Evolutionary conservation across 1,140 invertebrate genomes (phyloP), one percentile per base, ranked within the genome.

Genomic region (Augochlora pura): DNA sequence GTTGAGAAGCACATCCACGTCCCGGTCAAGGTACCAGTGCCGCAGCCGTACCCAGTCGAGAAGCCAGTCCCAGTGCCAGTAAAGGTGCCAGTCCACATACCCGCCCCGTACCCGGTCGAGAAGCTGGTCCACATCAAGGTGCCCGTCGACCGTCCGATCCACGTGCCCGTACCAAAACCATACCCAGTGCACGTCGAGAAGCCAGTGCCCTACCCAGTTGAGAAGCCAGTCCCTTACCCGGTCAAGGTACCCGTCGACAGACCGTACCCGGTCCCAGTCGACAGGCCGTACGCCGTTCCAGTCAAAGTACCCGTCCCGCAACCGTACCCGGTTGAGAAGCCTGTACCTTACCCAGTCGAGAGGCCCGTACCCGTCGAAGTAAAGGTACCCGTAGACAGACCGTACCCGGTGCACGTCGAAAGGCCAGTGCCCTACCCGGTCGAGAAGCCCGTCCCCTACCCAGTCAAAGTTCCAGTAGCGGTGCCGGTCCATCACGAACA

Each of bases 1-100:
- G 95, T 96, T 3, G 91, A 94, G 84, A 96, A 95, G 84, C 94
- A 94, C 88, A 92, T 96, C 21, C 95, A 39, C 92, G 59, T 93
- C 93, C 80, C 96, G 10, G 94, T 96, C 12, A 95, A 95, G 92
- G 95, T 96, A 54, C 94, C 93, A 83, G 95, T 96, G 74, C 96
- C 96, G 83, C 95, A 95, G 85, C 96, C 96, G 5, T 96, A 96
- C 91, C 95, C 95, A 54, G 96, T 96, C 38, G 95, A 95, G 86
- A 96, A 95, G 81, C 94, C 93, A 42, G 92, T 94, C 54, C 95
- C 94, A 63, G 93, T 94, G 77, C 94, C 94, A 57, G 95, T 96
- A 7, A 94, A 95, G 86, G 94, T 94, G 42, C 93, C 93, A 27
- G 93, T 96, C 77, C 95, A 95, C 68, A 94, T 96, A 25, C 95